Evolutionary conservation across 2,113 vertebrate genomes (phyloP).

Genomic region (Pedionomus torquatus): DNA sequence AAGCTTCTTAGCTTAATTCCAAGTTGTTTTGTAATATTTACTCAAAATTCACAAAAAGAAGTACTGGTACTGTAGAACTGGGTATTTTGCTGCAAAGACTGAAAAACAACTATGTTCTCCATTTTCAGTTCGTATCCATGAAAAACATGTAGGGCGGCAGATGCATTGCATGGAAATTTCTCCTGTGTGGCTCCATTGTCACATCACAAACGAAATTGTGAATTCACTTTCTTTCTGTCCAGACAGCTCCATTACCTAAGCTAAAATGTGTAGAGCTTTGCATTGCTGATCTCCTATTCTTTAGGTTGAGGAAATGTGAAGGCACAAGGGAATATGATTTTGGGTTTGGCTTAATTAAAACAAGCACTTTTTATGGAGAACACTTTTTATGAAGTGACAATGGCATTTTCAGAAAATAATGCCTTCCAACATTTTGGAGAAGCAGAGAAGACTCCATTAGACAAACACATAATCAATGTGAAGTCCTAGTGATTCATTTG

Average conservation of each 20-base stretch:
- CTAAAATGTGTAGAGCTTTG: background rate
- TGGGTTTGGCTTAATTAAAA: background rate
- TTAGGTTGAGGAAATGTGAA: background rate
- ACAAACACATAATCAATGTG: background rate
- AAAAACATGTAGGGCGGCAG: background rate
- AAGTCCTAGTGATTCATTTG: background rate
- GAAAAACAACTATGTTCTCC: background rate
- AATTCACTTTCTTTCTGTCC: background rate
- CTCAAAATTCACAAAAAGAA: background rate
- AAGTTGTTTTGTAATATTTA: background rate
- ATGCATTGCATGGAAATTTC: background rate
- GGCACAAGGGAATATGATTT: background rate
- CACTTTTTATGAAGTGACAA: rapidly evolving
- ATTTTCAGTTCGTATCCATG: background rate
- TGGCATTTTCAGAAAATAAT: background rate
- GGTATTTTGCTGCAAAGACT: background rate
- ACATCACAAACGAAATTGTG: rapidly evolving
- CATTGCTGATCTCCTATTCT: background rate
- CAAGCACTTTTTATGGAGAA: background rate
- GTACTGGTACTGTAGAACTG: background rate
- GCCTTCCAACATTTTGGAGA: background rate
- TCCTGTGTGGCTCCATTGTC: background rate
- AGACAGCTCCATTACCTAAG: rapidly evolving
- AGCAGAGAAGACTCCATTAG: background rate
- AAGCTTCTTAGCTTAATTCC: background rate